Evolutionary conservation across 2,113 vertebrate genomes (phyloP), one percentile per base, ranked within the genome.

Genomic region (Apodemus sylvaticus): DNA sequence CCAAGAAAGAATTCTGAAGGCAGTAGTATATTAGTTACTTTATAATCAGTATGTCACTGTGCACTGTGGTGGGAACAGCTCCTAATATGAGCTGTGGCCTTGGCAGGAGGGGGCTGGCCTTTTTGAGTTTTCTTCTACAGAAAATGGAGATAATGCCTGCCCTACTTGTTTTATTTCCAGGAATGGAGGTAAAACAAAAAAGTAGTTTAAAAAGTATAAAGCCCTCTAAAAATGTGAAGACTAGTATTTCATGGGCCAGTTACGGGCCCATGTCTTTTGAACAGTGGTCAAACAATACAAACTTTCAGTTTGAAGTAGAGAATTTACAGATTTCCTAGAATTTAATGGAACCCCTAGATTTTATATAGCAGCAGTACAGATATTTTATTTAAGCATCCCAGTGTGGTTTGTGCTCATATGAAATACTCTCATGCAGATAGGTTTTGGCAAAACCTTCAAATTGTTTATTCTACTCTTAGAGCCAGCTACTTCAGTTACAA

Each of bases 131-230:
- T 94, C 64, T 77, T n/a, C 71, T 16, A 31, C 3, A 66, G 22
- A 89, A 68, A 95, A 78, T 73, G 26, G 68, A 93, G 91, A 92
- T 96, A 96, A 94, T 83, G 36, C 20, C 13, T 93, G n/a, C 3
- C 17, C 14, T 91, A 62, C 62, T 86, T 94, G 26, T 83, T 96
- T 86, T 86, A 39, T 55, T 82, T 36, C 36, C 74, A 74, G 24
- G 66, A 85, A 60, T 22, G 13, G 96, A 96, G 48, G 86, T 60
- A 93, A 96, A 96, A 85, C 90, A 53, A 58, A 90, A 96, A 94
- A 51, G 7, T 29, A 70, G 17, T 83, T 96, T 86, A 70, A 95
- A 95, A 45, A 86, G 73, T 58, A 73, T 78, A 66, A 95, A 94
- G 24, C n/a, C 8, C 5, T 77, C 3, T 78, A 91, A 87, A 94